Evolutionary conservation across 2,797 vertebrate species (phyloP).

Genomic region (Anabacerthia variegaticeps): DNA sequence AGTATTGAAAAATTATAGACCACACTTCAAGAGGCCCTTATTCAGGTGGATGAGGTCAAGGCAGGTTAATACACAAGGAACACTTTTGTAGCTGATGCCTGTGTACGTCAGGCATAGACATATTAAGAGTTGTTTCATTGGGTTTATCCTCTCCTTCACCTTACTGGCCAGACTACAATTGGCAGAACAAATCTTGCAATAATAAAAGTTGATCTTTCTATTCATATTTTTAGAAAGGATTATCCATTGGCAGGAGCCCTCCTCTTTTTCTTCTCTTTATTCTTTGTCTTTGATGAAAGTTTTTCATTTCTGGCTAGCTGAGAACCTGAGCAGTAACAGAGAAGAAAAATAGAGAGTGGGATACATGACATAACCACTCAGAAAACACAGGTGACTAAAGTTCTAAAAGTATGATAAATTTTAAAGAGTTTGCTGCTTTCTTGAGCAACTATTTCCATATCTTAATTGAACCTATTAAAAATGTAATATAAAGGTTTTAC

Average conservation of each 20-base stretch:
- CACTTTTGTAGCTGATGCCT: neutral
- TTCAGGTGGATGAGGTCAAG: slow-evolving; percentile 25
- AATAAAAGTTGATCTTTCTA: neutral
- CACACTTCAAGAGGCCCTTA: neutral
- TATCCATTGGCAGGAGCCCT: neutral
- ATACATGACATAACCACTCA: neutral
- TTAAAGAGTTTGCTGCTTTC: neutral
- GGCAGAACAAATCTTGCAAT: neutral
- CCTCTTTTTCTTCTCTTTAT: neutral
- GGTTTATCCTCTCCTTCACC: neutral
- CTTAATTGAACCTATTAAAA: neutral
- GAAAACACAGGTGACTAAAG: neutral
- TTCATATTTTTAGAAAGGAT: neutral
- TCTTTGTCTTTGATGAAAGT: neutral
- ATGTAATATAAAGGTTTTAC: neutral
- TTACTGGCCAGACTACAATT: neutral
- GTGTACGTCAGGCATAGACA: neutral
- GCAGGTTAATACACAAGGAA: neutral
- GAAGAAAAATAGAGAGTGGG: neutral
- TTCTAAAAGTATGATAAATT: neutral
- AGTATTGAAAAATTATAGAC: slow-evolving; percentile 38
- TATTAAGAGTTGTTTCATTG: neutral
- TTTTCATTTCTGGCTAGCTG: neutral
- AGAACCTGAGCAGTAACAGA: neutral
- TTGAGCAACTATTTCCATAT: neutral